A percentile compares a stretch with the other conserved stretches of the same genome.
phyloP scores from a whole-genome alignment of 2,113 vertebrate genomes.

The Laticauda colubrina region DNA sequence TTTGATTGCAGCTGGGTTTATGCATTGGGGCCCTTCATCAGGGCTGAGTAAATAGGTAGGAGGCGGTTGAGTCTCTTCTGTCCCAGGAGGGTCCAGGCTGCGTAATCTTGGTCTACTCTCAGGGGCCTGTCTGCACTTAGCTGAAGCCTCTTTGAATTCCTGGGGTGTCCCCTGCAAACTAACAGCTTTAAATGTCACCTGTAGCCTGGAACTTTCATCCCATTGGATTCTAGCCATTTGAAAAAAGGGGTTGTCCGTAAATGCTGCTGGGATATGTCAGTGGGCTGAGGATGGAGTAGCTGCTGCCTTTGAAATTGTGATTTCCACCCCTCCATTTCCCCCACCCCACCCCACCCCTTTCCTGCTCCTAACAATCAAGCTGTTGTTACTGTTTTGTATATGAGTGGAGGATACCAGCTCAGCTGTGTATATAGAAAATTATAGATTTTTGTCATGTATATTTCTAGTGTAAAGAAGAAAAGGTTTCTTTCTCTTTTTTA shows the following conservation, averaged over 20 bases:
- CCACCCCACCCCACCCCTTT: constrained; percentile 18
- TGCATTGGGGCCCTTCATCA: not conserved
- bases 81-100: not conserved
- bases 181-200: too few relatives aligned
- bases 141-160: not conserved
- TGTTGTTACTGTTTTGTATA: constrained; percentile 63
- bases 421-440: constrained; percentile 70
- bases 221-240: not conserved
- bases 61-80: not conserved
- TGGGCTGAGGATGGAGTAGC: not conserved
- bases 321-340: constrained; percentile 28
- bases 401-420: constrained; percentile 47
- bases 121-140: too few relatives aligned
- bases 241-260: not conserved
- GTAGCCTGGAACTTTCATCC: not conserved
- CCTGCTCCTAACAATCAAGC: constrained; percentile 65
- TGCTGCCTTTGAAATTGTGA: not conserved
- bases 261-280: not conserved
- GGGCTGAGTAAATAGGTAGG: not conserved
- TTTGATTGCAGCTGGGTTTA: not conserved
- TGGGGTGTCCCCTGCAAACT: not conserved
- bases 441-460: constrained; percentile 80
- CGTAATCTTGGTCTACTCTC: too few relatives aligned
- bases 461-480: constrained; percentile 71
- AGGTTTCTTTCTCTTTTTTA: constrained; percentile 45